A percentile compares a stretch with the other conserved stretches of the same genome.
These are phyloP conservation scores for Potamilus streckersoni DNA, from an alignment of 1,140 invertebrate species.

Conservation along the genomic window DNA sequence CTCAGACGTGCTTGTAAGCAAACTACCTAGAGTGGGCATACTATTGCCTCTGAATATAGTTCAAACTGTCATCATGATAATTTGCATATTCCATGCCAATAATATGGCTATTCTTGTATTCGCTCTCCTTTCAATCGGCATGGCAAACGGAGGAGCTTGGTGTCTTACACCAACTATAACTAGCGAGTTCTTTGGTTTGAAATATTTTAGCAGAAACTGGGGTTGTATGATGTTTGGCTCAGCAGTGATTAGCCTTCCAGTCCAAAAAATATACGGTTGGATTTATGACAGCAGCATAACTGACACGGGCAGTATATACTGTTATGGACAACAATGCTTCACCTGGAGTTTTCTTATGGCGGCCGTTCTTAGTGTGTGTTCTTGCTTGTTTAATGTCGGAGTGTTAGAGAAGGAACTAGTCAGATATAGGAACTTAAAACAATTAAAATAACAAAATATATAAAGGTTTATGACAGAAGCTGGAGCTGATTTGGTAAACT, in stretches of 20 bases:
- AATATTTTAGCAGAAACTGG: slow-evolving; percentile 20
- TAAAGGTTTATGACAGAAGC: no score
- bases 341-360: slow-evolving; percentile 14
- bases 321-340: slow-evolving; percentile 12
- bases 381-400: slow-evolving; percentile 2
- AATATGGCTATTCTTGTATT: neutral
- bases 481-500: no score
- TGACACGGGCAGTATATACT: neutral
- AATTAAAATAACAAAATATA: no score
- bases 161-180: slow-evolving; percentile 14
- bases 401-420: neutral
- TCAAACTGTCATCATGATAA: neutral
- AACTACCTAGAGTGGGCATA: neutral
- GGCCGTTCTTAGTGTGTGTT: slow-evolving; percentile 4
- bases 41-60: neutral
- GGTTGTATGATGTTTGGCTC: slow-evolving; percentile 10
- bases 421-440: no score
- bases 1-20: neutral
- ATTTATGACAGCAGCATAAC: slow-evolving; percentile 4
- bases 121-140: neutral
- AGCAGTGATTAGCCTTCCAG: neutral
- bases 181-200: slow-evolving; percentile 18
- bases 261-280: slow-evolving; percentile 9
- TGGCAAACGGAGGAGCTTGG: slow-evolving; percentile 13
- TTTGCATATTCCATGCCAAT: slow-evolving; percentile 7